phyloP scores from a whole-genome alignment of 2,888 invertebrate species.

The Protonemura montana region DNA sequence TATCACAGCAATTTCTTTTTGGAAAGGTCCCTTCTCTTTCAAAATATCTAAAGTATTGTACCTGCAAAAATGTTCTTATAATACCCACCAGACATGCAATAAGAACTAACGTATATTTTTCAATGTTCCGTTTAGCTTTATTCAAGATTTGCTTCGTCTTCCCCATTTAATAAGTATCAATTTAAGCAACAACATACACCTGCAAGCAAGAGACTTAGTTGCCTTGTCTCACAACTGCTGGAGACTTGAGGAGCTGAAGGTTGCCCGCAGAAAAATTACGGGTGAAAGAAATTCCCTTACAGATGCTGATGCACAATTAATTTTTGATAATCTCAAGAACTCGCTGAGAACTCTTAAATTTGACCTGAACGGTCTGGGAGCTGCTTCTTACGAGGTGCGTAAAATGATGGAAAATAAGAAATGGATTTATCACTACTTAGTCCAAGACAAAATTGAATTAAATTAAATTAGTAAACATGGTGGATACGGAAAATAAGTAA shows the following conservation, averaged over 20 bases:
- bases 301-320: slow-evolving; percentile 26
- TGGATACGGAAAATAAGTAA: no score
- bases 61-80: no score
- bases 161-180: slow-evolving; percentile 19
- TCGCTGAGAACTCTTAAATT: slow-evolving; percentile 9
- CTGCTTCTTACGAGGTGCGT: background rate
- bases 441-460: no score
- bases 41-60: no score
- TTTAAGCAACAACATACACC: background rate
- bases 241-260: slow-evolving; percentile 22
- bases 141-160: slow-evolving; percentile 28
- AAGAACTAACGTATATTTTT: background rate
- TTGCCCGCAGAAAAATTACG: background rate
- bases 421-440: background rate
- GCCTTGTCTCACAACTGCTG: slow-evolving; percentile 21
- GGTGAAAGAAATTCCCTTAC: background rate
- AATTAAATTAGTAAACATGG: no score
- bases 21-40: no score
- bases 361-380: background rate
- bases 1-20: no score
- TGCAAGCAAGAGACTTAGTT: background rate
- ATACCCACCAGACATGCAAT: no score
- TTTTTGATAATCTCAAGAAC: slow-evolving; percentile 1
- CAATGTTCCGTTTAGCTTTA: background rate
- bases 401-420: background rate